A percentile compares a stretch with the other conserved stretches of the same genome.
Evolutionary conservation across 2,113 vertebrate genomes (phyloP).

Genomic region (Lophotis ruficrista): DNA sequence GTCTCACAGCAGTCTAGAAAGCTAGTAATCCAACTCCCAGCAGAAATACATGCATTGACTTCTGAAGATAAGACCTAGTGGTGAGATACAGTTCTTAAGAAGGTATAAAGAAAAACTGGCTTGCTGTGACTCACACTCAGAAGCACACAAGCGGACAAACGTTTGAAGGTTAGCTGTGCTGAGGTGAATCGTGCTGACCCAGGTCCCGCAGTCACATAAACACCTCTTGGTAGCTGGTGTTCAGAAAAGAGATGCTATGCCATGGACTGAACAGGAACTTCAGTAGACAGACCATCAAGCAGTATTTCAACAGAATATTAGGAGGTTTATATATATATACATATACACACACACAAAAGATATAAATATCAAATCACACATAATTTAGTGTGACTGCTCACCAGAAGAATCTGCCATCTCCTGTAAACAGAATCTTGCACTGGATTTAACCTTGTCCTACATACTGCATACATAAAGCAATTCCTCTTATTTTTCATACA

Average conservation of each 20-base stretch:
- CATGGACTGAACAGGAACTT: not conserved
- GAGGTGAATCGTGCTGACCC: not conserved
- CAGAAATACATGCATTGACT: not conserved
- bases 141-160: not conserved
- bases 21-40: not conserved
- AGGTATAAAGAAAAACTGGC: not conserved
- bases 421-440: not conserved
- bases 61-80: not conserved
- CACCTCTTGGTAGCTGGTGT: not conserved
- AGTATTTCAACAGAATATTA: not conserved
- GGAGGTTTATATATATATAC: not conserved
- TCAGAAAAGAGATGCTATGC: not conserved
- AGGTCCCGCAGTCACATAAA: not conserved
- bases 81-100: not conserved
- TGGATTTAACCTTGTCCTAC: not conserved
- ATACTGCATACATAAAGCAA: not conserved
- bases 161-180: not conserved
- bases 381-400: not conserved
- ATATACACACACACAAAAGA: not conserved
- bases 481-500: not conserved
- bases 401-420: not conserved
- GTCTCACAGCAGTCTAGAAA: not conserved
- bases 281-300: not conserved
- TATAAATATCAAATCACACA: not conserved
- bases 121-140: not conserved